phyloP scores from a whole-genome alignment of 2,888 invertebrate genomes.

The Candidula unifasciata region DNA sequence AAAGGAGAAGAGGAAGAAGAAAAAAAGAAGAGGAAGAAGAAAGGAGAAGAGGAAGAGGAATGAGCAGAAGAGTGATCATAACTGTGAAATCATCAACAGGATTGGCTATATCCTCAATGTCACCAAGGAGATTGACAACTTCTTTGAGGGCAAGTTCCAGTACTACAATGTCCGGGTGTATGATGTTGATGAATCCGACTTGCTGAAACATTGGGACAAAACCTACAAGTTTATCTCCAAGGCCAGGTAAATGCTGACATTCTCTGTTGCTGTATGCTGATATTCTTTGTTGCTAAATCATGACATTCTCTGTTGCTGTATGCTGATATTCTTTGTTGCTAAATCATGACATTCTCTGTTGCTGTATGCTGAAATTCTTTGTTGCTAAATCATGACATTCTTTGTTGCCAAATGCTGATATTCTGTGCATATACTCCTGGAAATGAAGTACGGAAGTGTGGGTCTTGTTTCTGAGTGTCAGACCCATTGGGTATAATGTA shows the following conservation, averaged over 20 bases:
- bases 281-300: not conserved
- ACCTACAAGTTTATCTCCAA: conserved; percentile 97
- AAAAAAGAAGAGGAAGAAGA: too few relatives aligned
- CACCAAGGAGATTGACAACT: conserved; percentile 98
- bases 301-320: not conserved
- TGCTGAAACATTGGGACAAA: conserved; percentile 97
- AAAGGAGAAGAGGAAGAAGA: too few relatives aligned
- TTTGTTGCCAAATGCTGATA: too few relatives aligned
- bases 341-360: not conserved
- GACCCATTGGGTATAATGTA: too few relatives aligned
- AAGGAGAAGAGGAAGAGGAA: too few relatives aligned
- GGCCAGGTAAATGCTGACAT: conserved; percentile 82
- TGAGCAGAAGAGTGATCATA: too few relatives aligned
- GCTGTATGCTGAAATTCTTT: too few relatives aligned
- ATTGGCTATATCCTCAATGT: conserved; percentile 98
- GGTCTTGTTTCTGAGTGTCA: too few relatives aligned
- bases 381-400: not conserved
- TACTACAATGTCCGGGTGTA: conserved; percentile 97
- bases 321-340: not conserved
- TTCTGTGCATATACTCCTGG: not conserved
- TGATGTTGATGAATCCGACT: conserved; percentile 97
- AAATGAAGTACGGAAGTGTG: too few relatives aligned
- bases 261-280: too few relatives aligned
- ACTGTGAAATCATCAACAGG: conserved; percentile 80
- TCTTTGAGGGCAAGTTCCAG: conserved; percentile 97